A percentile compares a stretch with the other conserved stretches of the same genome.
These are phyloP conservation scores for Drosophila nigritarsus DNA, from an alignment of 2,888 invertebrate species.

Conservation along the genomic window DNA sequence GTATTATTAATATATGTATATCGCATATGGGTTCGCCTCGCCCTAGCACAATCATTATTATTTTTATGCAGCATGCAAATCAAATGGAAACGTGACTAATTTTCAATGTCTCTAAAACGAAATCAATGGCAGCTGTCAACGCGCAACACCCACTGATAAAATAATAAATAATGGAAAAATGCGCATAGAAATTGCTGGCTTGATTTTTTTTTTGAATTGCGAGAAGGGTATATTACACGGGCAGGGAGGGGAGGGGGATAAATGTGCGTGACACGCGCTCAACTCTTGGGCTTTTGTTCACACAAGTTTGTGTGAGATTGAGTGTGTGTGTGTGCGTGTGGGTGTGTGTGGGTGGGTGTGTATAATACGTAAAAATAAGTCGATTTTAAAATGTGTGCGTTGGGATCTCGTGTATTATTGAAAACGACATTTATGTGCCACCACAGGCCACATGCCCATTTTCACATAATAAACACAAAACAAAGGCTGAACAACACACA, in stretches of 20 bases:
- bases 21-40: constrained; percentile 15
- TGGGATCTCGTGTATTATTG: constrained; percentile 65
- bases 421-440: constrained; percentile 72
- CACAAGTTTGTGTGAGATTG: neutral
- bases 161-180: constrained; percentile 80
- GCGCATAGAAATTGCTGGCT: constrained; percentile 67
- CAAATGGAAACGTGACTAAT: constrained; percentile 71
- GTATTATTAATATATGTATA: constrained; percentile 21
- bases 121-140: constrained; percentile 72
- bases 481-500: constrained; percentile 3
- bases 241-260: neutral
- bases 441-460: constrained; percentile 70
- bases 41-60: constrained; percentile 7
- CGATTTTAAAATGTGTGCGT: constrained; percentile 62
- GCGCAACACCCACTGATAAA: constrained; percentile 23
- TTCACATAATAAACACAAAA: constrained; percentile 68
- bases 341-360: constrained; percentile 12
- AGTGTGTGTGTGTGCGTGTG: neutral
- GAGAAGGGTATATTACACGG: neutral
- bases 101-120: constrained; percentile 54
- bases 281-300: constrained; percentile 53
- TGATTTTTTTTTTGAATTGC: neutral
- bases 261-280: constrained; percentile 71
- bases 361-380: constrained; percentile 36
- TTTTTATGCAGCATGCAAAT: constrained; percentile 50